phyloP scores from a whole-genome alignment of 2,113 vertebrate species.

The Stegostoma tigrinum region DNA sequence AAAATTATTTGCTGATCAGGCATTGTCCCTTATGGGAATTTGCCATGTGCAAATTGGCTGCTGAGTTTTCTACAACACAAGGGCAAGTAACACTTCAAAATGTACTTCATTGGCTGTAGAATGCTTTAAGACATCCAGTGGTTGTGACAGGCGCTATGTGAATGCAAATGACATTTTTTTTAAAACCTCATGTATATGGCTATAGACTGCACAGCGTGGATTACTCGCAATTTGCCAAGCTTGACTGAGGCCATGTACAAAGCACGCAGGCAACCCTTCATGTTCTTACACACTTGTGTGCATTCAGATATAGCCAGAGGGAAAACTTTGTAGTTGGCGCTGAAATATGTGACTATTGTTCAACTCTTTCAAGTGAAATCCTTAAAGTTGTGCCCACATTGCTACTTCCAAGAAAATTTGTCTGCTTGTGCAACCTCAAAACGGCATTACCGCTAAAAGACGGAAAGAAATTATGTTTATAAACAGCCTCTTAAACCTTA shows the following conservation, averaged over 20 bases:
- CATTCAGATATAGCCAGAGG: neutral
- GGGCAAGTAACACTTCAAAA: too few species aligned
- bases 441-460: neutral
- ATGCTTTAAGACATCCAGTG: too few species aligned
- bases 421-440: neutral
- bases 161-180: neutral
- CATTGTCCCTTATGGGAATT: too few species aligned
- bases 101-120: too few species aligned
- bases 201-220: neutral
- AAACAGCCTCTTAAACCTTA: neutral
- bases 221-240: neutral
- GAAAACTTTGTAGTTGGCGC: slow-evolving; percentile 11
- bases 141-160: too few species aligned
- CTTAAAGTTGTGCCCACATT: neutral
- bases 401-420: neutral
- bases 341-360: slow-evolving; percentile 30
- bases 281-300: neutral
- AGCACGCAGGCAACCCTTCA: neutral
- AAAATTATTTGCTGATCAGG: too few species aligned
- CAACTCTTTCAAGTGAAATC: slow-evolving; percentile 1
- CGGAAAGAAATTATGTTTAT: neutral
- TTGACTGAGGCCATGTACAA: neutral
- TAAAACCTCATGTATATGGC: neutral
- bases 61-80: too few species aligned
- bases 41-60: too few species aligned